These are phyloP conservation scores for Hycleus phaleratus DNA, from an alignment of 1,140 invertebrate genomes.

Conservation along the genomic window DNA sequence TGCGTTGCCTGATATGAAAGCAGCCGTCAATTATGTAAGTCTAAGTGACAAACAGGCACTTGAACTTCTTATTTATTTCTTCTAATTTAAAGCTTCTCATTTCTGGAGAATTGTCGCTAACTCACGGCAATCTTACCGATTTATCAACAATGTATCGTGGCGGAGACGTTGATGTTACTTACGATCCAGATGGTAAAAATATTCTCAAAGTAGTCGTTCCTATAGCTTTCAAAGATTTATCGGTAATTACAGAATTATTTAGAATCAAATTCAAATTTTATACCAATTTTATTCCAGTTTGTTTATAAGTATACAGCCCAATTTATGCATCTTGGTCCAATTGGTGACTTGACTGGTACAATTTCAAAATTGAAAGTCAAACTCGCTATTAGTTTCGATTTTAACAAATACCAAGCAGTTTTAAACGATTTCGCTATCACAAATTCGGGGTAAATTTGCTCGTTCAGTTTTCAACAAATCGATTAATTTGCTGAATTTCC, in stretches of 20 bases:
- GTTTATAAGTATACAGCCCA: too few relatives aligned
- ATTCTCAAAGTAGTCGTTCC: not conserved
- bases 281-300: too few relatives aligned
- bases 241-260: too few relatives aligned
- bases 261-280: too few relatives aligned
- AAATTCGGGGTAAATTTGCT: conserved; percentile 32
- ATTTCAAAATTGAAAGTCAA: conserved; percentile 16
- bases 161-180: not conserved
- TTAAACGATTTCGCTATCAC: conserved; percentile 9
- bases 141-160: conserved; percentile 1
- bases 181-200: not conserved
- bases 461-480: not conserved
- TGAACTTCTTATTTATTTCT: too few relatives aligned
- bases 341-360: too few relatives aligned
- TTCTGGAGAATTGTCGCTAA: not conserved
- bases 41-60: too few relatives aligned
- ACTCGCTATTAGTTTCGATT: conserved; percentile 2
- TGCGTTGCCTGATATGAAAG: too few relatives aligned
- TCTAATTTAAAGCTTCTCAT: too few relatives aligned
- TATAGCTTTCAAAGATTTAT: not conserved
- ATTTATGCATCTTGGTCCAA: too few relatives aligned
- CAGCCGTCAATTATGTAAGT: too few relatives aligned
- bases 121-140: not conserved
- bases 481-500: conserved; percentile 3
- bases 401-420: not conserved